Evolutionary conservation across 2,797 vertebrate species (phyloP).

Genomic region (Pterois miles): DNA sequence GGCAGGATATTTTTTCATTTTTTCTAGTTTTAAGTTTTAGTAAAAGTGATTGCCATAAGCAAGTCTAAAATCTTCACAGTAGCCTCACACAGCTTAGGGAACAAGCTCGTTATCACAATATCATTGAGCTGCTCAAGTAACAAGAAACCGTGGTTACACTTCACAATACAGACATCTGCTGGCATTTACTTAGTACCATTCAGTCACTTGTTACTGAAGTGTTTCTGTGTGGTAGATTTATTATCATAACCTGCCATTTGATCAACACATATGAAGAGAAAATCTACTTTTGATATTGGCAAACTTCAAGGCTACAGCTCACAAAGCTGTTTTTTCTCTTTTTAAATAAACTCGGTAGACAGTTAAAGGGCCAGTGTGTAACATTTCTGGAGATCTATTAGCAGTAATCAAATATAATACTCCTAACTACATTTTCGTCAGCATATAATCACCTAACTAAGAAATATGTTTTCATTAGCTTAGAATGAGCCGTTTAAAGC

Average conservation of each 20-base stretch:
- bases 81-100: conserved; percentile 57
- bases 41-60: conserved; percentile 72
- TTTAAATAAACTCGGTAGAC: background rate
- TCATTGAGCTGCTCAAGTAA: conserved; percentile 68
- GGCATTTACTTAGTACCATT: conserved; percentile 57
- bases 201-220: background rate
- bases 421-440: too few species aligned
- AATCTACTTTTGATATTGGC: background rate
- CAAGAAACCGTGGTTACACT: conserved; percentile 69
- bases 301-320: background rate
- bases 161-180: conserved; percentile 64
- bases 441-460: too few species aligned
- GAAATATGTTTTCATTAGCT: too few species aligned
- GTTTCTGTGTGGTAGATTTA: background rate
- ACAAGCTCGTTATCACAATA: conserved; percentile 59
- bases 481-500: background rate
- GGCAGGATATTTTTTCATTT: conserved; percentile 44
- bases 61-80: conserved; percentile 71
- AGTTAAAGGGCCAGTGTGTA: too few species aligned
- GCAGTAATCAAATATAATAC: too few species aligned
- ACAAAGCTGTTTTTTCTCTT: background rate
- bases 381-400: too few species aligned
- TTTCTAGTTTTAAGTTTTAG: conserved; percentile 51
- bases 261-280: background rate
- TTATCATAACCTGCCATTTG: background rate